These are phyloP conservation scores for Lasioglossum pauxillum DNA, from an alignment of 2,888 invertebrate genomes.

Conservation along the genomic window DNA sequence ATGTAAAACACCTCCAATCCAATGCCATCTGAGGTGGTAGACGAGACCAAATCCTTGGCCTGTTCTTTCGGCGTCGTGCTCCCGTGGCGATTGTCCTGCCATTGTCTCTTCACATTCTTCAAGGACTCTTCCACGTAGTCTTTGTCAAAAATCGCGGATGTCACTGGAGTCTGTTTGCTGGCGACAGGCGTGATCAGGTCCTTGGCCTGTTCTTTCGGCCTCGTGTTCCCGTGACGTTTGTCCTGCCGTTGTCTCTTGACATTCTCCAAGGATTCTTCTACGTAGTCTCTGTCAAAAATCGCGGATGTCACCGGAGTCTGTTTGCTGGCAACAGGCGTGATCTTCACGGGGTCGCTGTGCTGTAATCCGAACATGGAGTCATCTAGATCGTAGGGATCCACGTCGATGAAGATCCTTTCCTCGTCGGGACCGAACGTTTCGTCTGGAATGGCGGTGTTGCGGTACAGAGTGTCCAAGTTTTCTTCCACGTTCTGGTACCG, in stretches of 20 bases:
- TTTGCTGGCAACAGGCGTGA: conserved; percentile 43
- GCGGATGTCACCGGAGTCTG: conserved; percentile 19
- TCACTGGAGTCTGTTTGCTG: conserved; percentile 29
- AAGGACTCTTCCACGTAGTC: conserved; percentile 77
- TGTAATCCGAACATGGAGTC: conserved; percentile 77
- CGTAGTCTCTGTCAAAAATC: conserved; percentile 69
- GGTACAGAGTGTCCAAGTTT: conserved; percentile 69
- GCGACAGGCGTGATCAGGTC: conserved; percentile 37
- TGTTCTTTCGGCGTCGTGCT: conserved; percentile 50
- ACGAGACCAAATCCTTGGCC: neutral
- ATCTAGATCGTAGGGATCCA: conserved; percentile 80
- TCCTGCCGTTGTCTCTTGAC: conserved; percentile 68
- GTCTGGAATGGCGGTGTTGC: conserved; percentile 80
- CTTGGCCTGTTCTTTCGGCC: conserved; percentile 34
- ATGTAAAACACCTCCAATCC: conserved; percentile 50
- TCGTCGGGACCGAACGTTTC: conserved; percentile 82
- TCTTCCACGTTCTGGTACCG: conserved; percentile 71
- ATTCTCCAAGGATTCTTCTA: conserved; percentile 76
- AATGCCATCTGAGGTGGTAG: conserved; percentile 40
- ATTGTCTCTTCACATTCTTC: conserved; percentile 72
- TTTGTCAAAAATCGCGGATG: conserved; percentile 48
- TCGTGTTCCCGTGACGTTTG: conserved; percentile 62
- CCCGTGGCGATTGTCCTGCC: conserved; percentile 62
- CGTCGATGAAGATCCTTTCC: conserved; percentile 82
- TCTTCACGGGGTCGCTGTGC: conserved; percentile 62